Evolutionary conservation across 30 jellyfish, hydroid and myxozoan genomes (phyloP).

Genomic region (Turritopsis dohrnii): DNA sequence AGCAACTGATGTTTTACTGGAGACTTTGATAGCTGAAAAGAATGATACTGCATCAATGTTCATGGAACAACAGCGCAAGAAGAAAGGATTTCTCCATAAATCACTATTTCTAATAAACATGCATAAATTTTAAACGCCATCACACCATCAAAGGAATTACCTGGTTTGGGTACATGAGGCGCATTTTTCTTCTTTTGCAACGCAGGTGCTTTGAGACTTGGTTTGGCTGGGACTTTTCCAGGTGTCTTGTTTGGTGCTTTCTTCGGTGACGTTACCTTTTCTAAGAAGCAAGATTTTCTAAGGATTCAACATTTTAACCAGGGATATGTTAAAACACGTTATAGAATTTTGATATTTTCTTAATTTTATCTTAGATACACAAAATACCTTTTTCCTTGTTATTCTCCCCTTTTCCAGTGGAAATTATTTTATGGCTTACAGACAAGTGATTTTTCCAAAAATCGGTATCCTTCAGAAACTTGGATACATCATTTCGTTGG

Average conservation of each 20-base stretch:
- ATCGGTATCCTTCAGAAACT: conserved; percentile 24
- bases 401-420: not conserved
- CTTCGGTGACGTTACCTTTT: not conserved
- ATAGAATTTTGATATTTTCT: not conserved
- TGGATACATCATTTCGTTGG: conserved; percentile 26
- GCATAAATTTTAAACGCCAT: not conserved
- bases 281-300: not conserved
- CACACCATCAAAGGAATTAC: not conserved
- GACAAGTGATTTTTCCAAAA: conserved; percentile 52
- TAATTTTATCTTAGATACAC: not conserved
- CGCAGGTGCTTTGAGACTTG: not conserved
- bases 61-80: no score
- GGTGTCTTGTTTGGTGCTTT: not conserved
- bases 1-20: not conserved
- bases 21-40: not conserved
- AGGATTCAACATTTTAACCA: not conserved
- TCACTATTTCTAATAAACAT: not conserved
- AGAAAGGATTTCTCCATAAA: not conserved
- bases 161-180: not conserved
- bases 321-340: no score
- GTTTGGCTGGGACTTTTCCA: not conserved
- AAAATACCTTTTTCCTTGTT: not conserved
- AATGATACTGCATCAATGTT: no score
- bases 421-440: not conserved
- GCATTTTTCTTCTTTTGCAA: not conserved